phyloP scores from a whole-genome alignment of 2,113 vertebrate genomes.

The Marcusenius ussheri region DNA sequence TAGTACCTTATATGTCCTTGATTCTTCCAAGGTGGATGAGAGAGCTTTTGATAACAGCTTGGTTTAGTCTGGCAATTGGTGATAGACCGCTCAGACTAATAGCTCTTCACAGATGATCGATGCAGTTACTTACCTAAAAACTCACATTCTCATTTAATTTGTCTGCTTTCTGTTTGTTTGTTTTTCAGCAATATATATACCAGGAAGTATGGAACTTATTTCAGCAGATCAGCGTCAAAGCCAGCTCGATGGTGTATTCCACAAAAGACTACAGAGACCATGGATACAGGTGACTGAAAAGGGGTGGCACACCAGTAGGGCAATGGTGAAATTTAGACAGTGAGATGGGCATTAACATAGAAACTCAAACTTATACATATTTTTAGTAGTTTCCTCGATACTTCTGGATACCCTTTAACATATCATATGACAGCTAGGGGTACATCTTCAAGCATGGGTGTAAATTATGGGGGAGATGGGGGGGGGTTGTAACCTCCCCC shows the following conservation, averaged over 20 bases:
- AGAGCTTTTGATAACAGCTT: neutral
- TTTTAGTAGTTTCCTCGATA: neutral
- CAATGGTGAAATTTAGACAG: neutral
- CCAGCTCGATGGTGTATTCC: constrained; percentile 91
- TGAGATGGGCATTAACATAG: neutral
- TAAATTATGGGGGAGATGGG: neutral
- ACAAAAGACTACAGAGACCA: constrained; percentile 91
- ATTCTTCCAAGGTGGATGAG: neutral
- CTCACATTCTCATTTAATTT: neutral
- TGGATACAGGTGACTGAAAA: constrained; percentile 75
- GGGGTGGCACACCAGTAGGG: neutral
- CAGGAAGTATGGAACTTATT: constrained; percentile 98
- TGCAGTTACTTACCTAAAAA: neutral
- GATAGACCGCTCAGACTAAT: neutral
- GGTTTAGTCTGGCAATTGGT: neutral
- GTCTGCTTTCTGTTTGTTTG: neutral
- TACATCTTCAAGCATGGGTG: neutral
- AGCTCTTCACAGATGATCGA: neutral
- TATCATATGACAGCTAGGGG: neutral
- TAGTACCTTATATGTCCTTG: neutral
- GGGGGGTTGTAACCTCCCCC: neutral
- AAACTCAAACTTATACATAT: neutral
- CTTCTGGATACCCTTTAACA: neutral
- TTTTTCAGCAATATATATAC: constrained; percentile 87
- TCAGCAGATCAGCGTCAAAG: constrained; percentile 96